Evolutionary conservation across 2,113 vertebrate genomes (phyloP), one percentile per base, ranked within the genome.

Genomic region (Crotalus tigris): DNA sequence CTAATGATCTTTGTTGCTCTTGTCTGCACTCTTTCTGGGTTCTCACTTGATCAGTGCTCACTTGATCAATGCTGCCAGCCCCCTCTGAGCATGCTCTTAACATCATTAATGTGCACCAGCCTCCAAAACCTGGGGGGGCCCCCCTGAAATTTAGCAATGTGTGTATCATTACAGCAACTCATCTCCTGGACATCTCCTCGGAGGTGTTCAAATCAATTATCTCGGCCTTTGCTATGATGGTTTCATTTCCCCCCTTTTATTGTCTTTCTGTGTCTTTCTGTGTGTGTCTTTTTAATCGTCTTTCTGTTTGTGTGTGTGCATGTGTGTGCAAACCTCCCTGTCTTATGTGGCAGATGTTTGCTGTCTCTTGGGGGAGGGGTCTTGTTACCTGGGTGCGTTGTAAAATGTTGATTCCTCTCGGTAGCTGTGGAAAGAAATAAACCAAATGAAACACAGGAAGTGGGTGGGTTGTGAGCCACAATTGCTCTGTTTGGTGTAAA

Each of bases 351-450:
- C 24, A 8, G 89, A 12, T 69, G 59, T 19, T 33, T 29, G 44
- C 26, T 49, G 2, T 49, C 58, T 23, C 88, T n/a, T 29, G 51
- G 29, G 4, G 11, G 2, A 0, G 55, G 55, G 46, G 15, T 0
- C 0, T 19, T 7, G 3, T 91, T 91, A 91, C 90, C 90, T 91
- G 53, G 3, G 4, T 2, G 1, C 4, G 0, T 3, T 23, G 44
- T 0, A 53, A 49, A 2, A 26, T 0, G 2, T 0, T 2, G 5
- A 0, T 3, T 11, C 1, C 5, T 1, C 10, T 4, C 3, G 21
- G 11, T 9, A 33, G 17, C 91, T 92, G 57, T n/a, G 46, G 54
- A 54, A 92, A 9, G 69, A 92, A 39, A 53, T n/a, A 64, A 87
- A 53, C 1, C 11, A 17, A 13, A 24, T 85, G 69, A 85, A 54